Conservation (phyloP, 2,113 vertebrate genomes). For the Dendropsophus ebraccatus region DNA sequence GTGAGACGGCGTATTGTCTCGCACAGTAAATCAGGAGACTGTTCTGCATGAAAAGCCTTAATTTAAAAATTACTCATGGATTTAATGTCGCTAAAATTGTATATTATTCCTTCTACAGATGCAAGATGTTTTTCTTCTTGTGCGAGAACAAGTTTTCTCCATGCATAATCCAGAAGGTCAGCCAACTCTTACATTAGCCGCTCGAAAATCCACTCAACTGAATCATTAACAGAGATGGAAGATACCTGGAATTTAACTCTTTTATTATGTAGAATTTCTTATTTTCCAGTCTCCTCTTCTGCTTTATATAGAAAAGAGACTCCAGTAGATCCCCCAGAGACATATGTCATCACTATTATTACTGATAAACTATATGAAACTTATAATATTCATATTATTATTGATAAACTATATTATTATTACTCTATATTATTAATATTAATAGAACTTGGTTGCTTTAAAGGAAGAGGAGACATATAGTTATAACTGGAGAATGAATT, state of each 20-base stretch:
- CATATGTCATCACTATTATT: no score
- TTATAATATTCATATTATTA: no score
- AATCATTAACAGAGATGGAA: conserved; percentile 12
- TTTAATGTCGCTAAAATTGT: conserved; percentile 35
- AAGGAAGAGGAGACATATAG: no score
- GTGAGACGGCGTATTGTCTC: conserved; percentile 28
- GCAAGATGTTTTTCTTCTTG: conserved; percentile 37
- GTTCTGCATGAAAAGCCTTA: conserved; percentile 36
- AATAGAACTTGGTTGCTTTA: no score
- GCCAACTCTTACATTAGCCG: conserved; percentile 51
- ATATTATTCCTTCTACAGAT: conserved; percentile 24
- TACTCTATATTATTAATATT: no score
- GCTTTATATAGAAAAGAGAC: no score
- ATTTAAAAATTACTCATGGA: conserved; percentile 52
- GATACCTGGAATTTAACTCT: neutral
- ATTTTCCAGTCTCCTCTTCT: neutral
- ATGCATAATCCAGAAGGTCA: conserved; percentile 37
- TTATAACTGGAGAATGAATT: no score
- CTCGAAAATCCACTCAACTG: conserved; percentile 24
- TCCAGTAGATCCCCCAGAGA: no score
- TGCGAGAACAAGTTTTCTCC: conserved; percentile 10
- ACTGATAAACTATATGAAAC: no score
- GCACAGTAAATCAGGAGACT: conserved; percentile 37
- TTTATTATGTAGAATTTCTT: neutral
- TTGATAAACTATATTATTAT: no score